Evolutionary conservation across 2,113 vertebrate species (phyloP).

Genomic region (Sylvia atricapilla): DNA sequence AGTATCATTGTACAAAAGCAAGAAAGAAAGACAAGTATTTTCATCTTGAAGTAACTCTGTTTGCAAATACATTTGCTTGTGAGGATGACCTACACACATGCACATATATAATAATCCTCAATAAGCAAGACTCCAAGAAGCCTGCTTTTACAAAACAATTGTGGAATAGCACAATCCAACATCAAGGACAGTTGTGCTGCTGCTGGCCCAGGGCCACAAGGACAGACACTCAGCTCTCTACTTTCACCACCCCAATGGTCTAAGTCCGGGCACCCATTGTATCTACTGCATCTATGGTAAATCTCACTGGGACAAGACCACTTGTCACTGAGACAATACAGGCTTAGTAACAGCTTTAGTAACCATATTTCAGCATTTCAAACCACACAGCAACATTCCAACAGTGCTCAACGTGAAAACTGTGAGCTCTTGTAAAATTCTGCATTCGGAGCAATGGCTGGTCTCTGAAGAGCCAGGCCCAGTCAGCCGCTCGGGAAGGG

Average conservation of each 20-base stretch:
- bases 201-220: neutral
- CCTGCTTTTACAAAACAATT: neutral
- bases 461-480: neutral
- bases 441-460: neutral
- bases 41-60: neutral
- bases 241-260: fast-evolving
- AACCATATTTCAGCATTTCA: neutral
- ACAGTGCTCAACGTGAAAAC: neutral
- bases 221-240: neutral
- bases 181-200: neutral
- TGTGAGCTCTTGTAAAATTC: neutral
- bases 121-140: neutral
- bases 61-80: neutral
- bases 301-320: neutral
- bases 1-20: neutral
- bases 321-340: neutral
- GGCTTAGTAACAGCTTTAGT: neutral
- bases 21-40: neutral
- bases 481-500: neutral
- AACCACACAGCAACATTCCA: fast-evolving
- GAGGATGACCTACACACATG: neutral
- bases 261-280: fast-evolving
- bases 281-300: neutral
- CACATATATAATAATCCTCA: neutral
- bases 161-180: neutral